These are phyloP conservation scores for Idaea straminata DNA, from an alignment of 2,888 invertebrate species.

Conservation along the genomic window DNA sequence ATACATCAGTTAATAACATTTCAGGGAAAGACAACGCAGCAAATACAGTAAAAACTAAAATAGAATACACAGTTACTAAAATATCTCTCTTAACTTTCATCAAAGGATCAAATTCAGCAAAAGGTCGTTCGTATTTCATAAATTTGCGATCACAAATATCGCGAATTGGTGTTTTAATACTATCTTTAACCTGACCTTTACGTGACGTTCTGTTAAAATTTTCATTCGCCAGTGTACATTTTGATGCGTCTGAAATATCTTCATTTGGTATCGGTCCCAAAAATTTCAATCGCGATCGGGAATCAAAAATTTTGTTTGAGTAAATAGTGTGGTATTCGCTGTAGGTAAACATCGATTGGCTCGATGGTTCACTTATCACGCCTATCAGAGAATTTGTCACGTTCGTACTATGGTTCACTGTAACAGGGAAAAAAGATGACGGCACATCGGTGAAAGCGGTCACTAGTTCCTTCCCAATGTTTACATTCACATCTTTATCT, in stretches of 20 bases:
- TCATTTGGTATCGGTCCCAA: slow-evolving; percentile 31
- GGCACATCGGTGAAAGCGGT: slow-evolving; percentile 50
- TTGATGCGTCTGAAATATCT: slow-evolving; percentile 12
- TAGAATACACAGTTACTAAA: slow-evolving; percentile 66
- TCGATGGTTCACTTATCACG: slow-evolving; percentile 44
- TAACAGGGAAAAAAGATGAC: slow-evolving; percentile 39
- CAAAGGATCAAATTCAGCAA: slow-evolving; percentile 43
- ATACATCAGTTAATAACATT: slow-evolving; percentile 27
- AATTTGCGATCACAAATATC: slow-evolving; percentile 17
- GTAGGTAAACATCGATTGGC: slow-evolving; percentile 41
- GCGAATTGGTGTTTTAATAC: slow-evolving; percentile 15
- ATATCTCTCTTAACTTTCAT: slow-evolving; percentile 67
- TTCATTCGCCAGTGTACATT: slow-evolving; percentile 14
- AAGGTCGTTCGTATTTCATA: slow-evolving; percentile 18
- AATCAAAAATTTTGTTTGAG: slow-evolving; percentile 29
- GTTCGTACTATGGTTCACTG: slow-evolving; percentile 37
- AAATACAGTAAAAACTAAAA: slow-evolving; percentile 67
- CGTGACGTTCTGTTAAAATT: slow-evolving; percentile 17
- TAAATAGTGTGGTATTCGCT: slow-evolving; percentile 34
- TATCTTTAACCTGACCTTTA: slow-evolving; percentile 17
- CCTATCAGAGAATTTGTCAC: slow-evolving; percentile 41
- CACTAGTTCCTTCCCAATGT: slow-evolving; percentile 36
- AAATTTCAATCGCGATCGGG: slow-evolving; percentile 24
- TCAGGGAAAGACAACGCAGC: slow-evolving; percentile 67
- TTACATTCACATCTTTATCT: slow-evolving; percentile 56